A percentile compares a stretch with the other conserved stretches of the same genome.
phyloP scores from a whole-genome alignment of 2,888 invertebrate genomes.

The Drosophila mimica region DNA sequence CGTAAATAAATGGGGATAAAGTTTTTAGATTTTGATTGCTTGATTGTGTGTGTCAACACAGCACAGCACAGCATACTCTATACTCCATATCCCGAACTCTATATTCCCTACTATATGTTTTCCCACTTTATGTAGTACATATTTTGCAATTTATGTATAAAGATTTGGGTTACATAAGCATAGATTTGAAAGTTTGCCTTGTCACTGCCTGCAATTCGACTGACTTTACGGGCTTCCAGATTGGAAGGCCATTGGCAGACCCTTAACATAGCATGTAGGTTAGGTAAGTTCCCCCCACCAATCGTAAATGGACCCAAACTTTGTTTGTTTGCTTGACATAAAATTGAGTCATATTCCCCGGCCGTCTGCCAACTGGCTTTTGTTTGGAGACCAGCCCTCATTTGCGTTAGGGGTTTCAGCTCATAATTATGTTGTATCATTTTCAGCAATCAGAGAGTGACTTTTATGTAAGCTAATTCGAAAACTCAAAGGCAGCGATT shows the following conservation, averaged over 20 bases:
- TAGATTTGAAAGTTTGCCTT: conserved; percentile 52
- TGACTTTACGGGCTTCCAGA: conserved; percentile 50
- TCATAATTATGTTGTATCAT: conserved; percentile 74
- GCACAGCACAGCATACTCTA: conserved; percentile 2
- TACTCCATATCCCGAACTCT: neutral
- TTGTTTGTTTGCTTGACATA: conserved; percentile 61
- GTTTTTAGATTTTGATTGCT: conserved; percentile 82
- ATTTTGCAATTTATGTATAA: conserved; percentile 19
- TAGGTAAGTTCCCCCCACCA: neutral
- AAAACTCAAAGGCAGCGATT: conserved; percentile 44
- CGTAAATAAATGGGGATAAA: conserved; percentile 72
- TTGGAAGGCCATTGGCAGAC: conserved; percentile 36
- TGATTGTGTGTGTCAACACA: conserved; percentile 80
- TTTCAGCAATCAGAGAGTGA: conserved; percentile 64
- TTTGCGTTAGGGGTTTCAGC: conserved; percentile 30
- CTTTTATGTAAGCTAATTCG: conserved; percentile 65
- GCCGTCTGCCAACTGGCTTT: conserved; percentile 8
- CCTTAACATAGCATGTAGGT: neutral
- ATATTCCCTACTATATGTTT: neutral
- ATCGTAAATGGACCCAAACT: conserved; percentile 6
- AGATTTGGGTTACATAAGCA: conserved; percentile 52
- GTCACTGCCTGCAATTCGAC: conserved; percentile 44
- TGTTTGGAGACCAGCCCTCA: conserved; percentile 37
- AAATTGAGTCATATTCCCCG: conserved; percentile 36
- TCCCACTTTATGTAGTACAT: conserved; percentile 9